These are phyloP conservation scores for Euplagia quadripunctaria DNA, from an alignment of 2,888 invertebrate genomes.

Conservation along the genomic window DNA sequence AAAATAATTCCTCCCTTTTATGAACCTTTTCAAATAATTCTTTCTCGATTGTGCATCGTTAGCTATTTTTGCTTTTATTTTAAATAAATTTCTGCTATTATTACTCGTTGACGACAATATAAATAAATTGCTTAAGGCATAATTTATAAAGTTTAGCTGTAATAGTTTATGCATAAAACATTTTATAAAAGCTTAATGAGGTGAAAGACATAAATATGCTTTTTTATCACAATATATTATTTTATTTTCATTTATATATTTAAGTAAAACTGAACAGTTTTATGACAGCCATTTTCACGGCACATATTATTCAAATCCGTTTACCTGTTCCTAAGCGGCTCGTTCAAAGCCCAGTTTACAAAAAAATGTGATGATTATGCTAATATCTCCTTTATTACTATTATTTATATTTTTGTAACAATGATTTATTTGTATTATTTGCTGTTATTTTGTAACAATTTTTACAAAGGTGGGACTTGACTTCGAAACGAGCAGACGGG, in stretches of 20 bases:
- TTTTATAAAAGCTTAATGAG: background rate
- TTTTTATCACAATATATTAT: background rate
- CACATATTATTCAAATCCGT: slow-evolving; percentile 4
- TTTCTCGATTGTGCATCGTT: background rate
- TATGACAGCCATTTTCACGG: background rate
- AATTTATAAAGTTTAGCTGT: background rate
- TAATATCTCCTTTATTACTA: slow-evolving; percentile 5
- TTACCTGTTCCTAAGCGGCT: slow-evolving; percentile 1
- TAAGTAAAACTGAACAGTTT: background rate
- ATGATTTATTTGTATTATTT: background rate
- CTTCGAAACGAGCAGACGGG: too few species aligned
- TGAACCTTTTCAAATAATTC: background rate
- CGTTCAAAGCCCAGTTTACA: slow-evolving; percentile 6
- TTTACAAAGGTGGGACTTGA: background rate
- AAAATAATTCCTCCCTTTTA: background rate
- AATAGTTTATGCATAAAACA: background rate
- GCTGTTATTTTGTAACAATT: background rate
- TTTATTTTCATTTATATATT: background rate
- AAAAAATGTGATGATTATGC: slow-evolving; percentile 11
- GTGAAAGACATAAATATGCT: background rate
- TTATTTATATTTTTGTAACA: background rate
- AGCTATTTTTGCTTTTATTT: background rate
- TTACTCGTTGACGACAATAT: background rate
- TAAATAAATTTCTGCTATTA: background rate
- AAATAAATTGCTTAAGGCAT: background rate